phyloP scores from a whole-genome alignment of 2,113 vertebrate genomes.

The Macaca mulatta region DNA sequence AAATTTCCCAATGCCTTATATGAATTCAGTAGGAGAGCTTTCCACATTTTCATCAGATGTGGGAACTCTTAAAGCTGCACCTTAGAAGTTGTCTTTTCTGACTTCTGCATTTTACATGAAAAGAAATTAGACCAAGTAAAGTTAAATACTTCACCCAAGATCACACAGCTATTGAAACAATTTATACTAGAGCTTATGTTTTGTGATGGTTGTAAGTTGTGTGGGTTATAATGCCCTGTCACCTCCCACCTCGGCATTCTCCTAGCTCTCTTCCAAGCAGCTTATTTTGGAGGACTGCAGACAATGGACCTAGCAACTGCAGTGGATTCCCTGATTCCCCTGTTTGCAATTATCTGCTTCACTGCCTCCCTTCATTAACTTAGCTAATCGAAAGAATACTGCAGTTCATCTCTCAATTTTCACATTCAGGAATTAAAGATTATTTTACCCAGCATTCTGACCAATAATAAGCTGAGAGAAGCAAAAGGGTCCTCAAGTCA shows the following conservation, averaged over 20 bases:
- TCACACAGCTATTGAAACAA: neutral
- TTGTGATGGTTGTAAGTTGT: neutral
- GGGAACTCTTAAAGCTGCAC: neutral
- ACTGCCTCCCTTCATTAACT: slow-evolving; percentile 39
- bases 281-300: neutral
- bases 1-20: neutral
- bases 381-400: slow-evolving; percentile 34
- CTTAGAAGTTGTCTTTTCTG: neutral
- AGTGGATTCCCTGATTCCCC: neutral
- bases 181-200: neutral
- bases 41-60: neutral
- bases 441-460: neutral
- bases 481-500: neutral
- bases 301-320: neutral
- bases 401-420: slow-evolving; percentile 5
- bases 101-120: neutral
- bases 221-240: neutral
- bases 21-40: neutral
- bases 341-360: slow-evolving; percentile 44
- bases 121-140: neutral
- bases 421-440: slow-evolving; percentile 12
- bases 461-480: neutral
- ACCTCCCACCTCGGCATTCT: neutral
- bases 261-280: neutral
- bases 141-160: neutral